A percentile compares a stretch with the other conserved stretches of the same genome.
Conservation (phyloP, 1,140 invertebrate genomes). For the Anastrepha ludens region DNA sequence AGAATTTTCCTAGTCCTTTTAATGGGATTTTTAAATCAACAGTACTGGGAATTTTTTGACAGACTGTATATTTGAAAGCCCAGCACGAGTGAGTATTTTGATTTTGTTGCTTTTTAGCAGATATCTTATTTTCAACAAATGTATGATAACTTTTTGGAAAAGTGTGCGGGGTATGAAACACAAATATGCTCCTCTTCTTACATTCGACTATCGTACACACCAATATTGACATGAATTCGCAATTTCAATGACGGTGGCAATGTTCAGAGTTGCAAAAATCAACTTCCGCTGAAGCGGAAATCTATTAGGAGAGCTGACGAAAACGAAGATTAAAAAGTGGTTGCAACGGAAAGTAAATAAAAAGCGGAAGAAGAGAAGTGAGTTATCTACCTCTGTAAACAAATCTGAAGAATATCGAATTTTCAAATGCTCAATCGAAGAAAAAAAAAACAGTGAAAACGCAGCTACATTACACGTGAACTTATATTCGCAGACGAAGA, state of each 20-base stretch:
- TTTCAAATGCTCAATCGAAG: background rate
- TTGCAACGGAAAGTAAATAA: background rate
- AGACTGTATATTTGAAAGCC: no score
- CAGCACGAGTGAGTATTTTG: no score
- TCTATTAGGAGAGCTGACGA: conserved; percentile 13
- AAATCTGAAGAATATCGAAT: background rate
- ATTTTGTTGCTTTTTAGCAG: no score
- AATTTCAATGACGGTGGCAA: conserved; percentile 24
- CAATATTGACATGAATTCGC: conserved; percentile 26
- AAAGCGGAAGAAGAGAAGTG: background rate
- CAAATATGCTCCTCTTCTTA: no score
- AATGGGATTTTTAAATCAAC: no score
- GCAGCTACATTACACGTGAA: background rate
- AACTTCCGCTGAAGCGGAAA: conserved; percentile 35
- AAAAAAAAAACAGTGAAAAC: background rate
- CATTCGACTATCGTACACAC: background rate
- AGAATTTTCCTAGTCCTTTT: no score
- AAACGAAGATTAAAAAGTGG: conserved; percentile 3
- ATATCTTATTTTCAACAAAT: no score
- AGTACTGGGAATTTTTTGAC: no score
- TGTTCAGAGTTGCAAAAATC: conserved; percentile 12
- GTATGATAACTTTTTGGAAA: no score
- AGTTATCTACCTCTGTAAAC: background rate
- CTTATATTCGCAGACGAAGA: no score
- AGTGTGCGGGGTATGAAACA: no score